Evolutionary conservation across 2,888 invertebrate species (phyloP).

Genomic region (Celastrina argiolus): DNA sequence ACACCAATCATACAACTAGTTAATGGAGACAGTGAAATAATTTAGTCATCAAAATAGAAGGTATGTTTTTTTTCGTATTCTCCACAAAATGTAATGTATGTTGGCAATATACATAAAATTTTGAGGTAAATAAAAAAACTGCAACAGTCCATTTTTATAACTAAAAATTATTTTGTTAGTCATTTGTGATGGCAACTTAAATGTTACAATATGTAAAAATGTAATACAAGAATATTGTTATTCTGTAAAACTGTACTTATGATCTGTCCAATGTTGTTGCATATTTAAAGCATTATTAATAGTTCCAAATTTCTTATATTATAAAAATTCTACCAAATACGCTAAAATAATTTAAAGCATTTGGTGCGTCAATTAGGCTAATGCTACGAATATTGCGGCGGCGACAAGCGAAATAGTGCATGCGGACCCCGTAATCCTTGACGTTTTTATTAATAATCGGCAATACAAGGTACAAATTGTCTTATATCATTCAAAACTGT

Average conservation of each 20-base stretch:
- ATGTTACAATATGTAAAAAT: not conserved
- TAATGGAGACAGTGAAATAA: no score
- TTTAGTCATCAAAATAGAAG: no score
- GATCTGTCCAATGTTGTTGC: not conserved
- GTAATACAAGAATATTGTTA: not conserved
- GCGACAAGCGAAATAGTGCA: no score
- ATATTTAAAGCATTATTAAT: not conserved
- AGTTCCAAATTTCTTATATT: not conserved
- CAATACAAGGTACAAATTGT: no score
- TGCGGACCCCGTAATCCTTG: no score
- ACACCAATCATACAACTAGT: not conserved
- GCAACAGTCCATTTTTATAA: no score
- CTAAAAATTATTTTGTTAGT: no score
- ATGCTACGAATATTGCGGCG: no score
- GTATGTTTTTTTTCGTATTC: not conserved
- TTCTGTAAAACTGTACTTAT: not conserved
- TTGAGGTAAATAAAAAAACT: no score
- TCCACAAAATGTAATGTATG: not conserved
- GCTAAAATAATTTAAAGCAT: not conserved
- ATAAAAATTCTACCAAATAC: not conserved
- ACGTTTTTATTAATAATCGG: no score
- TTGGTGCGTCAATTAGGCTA: not conserved
- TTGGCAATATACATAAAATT: no score
- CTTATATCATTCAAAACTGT: no score
- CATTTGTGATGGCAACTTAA: not conserved